Evolutionary conservation across 2,888 invertebrate genomes (phyloP), one percentile per base, ranked within the genome.

Genomic region (Oscheius onirici): DNA sequence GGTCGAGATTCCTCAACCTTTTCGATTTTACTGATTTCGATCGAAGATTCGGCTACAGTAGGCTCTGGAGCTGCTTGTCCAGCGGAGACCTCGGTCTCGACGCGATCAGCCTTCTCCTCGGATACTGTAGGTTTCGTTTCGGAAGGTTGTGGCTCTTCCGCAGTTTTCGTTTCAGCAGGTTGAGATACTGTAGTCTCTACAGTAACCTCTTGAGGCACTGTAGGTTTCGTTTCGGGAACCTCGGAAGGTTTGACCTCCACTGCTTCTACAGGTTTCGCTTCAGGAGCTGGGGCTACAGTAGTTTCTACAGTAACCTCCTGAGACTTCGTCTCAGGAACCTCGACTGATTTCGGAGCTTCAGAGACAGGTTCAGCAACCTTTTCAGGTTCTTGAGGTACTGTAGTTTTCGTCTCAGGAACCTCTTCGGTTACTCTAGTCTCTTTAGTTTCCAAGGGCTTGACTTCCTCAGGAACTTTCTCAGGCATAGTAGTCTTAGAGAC

Each of bases 191-290:
- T n/a, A n/a, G n/a, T n/a, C n/a, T n/a, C n/a, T n/a, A n/a, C n/a
- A 34, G 34, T 34, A n/a, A n/a, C n/a, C n/a, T n/a, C n/a, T n/a
- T n/a, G n/a, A n/a, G n/a, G n/a, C n/a, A n/a, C n/a, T n/a, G n/a
- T 20, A 13, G 52, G 52, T 24, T 34, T 28, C 60, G 34, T 28
- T 49, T 71, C 67, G n/a, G 52, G 22, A 41, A 54, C 67, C 57
- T 68, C 71, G 2, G 43, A 10, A n/a, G 68, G 69, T 61, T 28
- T 34, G 20, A 17, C n/a, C 15, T 68, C 46, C 52, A n/a, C 28
- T 54, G 20, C 51, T 46, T 13, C 41, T 52, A 63, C 70, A 40
- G 61, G 73, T 44, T 68, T 69, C 20, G 51, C 40, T 20, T 57
- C 34, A 2, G 57, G 57, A 60, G 10, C 15, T 69, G 69, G 41